Conservation (phyloP, 2,888 invertebrate species). For the Dusona sp. region DNA sequence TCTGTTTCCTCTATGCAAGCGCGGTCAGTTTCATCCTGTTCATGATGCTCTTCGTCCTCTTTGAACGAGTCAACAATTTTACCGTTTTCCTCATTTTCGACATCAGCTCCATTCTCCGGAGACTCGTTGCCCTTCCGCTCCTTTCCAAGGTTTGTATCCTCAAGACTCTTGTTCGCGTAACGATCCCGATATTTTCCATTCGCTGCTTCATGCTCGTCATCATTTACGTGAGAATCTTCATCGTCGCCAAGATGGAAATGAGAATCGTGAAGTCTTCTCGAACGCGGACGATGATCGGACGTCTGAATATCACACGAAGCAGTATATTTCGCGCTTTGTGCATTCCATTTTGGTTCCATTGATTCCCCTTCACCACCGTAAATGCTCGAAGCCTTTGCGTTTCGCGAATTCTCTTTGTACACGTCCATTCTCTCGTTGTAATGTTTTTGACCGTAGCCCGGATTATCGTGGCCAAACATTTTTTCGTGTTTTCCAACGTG, state of each 20-base stretch:
- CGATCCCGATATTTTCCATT: slow-evolving; percentile 70
- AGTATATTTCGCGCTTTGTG: neutral
- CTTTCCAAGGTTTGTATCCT: slow-evolving; percentile 75
- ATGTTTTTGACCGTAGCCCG: slow-evolving; percentile 17
- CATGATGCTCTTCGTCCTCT: neutral
- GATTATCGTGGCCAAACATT: neutral
- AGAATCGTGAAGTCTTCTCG: slow-evolving; percentile 61
- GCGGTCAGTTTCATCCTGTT: slow-evolving; percentile 8
- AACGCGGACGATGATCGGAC: slow-evolving; percentile 52
- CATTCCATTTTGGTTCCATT: neutral
- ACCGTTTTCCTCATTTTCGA: slow-evolving; percentile 53
- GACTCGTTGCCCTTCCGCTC: neutral
- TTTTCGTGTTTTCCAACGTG: neutral
- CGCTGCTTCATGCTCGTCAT: slow-evolving; percentile 19
- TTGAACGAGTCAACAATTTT: slow-evolving; percentile 27
- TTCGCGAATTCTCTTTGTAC: slow-evolving; percentile 66
- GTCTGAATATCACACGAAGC: slow-evolving; percentile 5
- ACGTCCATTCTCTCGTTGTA: slow-evolving; percentile 65
- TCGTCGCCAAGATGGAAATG: slow-evolving; percentile 62
- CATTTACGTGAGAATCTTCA: neutral
- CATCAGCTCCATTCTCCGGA: slow-evolving; percentile 40
- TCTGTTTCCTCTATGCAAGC: neutral
- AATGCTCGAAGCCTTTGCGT: slow-evolving; percentile 59
- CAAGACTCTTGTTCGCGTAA: slow-evolving; percentile 75
- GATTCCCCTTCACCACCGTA: slow-evolving; percentile 33